phyloP scores from a whole-genome alignment of 2,888 invertebrate species.

The Nemoura dubitans region DNA sequence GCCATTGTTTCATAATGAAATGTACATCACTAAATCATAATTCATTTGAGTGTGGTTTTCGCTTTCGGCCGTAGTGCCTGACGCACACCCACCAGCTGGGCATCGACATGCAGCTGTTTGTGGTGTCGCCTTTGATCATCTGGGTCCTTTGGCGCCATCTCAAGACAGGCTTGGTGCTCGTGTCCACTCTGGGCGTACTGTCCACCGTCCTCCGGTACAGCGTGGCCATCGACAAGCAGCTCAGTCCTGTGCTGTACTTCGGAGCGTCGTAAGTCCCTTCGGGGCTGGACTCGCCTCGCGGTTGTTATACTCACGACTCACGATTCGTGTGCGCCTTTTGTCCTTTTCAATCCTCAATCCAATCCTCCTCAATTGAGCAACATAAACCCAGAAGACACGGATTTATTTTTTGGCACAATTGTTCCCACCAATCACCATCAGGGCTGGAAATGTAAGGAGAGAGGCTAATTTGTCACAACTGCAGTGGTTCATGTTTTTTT shows the following conservation, averaged over 20 bases:
- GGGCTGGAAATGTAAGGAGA: no score
- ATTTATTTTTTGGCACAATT: no score
- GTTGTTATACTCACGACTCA: no score
- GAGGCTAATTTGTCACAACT: no score
- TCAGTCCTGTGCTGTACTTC: slow-evolving; percentile 67
- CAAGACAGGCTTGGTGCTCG: slow-evolving; percentile 59
- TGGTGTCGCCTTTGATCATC: slow-evolving; percentile 64
- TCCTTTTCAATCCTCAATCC: no score
- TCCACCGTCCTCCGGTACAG: slow-evolving; percentile 64
- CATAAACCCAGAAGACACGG: no score
- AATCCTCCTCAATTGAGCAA: no score
- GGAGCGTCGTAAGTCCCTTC: slow-evolving; percentile 65
- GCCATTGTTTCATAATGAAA: background rate
- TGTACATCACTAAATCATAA: no score
- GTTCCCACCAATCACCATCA: no score
- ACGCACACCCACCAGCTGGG: slow-evolving; percentile 69
- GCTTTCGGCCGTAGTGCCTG: slow-evolving; percentile 66
- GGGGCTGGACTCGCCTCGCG: background rate
- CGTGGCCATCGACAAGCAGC: slow-evolving; percentile 63
- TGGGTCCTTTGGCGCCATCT: slow-evolving; percentile 62
- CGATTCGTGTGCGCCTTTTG: no score
- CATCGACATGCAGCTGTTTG: slow-evolving; percentile 68
- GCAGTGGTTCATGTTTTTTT: no score
- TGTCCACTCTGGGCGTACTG: slow-evolving; percentile 58
- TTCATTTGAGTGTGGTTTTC: slow-evolving; percentile 50